Evolutionary conservation across 2,888 invertebrate species (phyloP), one percentile per base, ranked within the genome.

Genomic region (Pteria penguin): DNA sequence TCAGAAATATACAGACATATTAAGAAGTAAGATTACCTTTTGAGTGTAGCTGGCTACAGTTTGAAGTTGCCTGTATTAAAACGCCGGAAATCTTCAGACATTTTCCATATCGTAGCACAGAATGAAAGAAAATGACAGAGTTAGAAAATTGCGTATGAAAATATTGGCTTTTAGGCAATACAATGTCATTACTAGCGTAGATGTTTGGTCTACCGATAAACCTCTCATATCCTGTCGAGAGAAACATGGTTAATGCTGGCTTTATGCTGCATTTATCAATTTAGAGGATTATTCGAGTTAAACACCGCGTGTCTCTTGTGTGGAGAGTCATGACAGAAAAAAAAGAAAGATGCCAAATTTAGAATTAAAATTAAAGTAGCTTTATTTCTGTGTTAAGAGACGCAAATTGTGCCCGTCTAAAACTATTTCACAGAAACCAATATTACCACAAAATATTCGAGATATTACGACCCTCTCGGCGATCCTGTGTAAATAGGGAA

Each of bases 111-210:
- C n/a, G n/a, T n/a, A n/a, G n/a, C n/a, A n/a, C n/a, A n/a, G n/a
- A n/a, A n/a, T n/a, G n/a, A n/a, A n/a, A n/a, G n/a, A n/a, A n/a
- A n/a, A n/a, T n/a, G n/a, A n/a, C n/a, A n/a, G n/a, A n/a, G n/a
- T n/a, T 60, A 55, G 74, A 69, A 69, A 63, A 74, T 74, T 74
- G 69, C 69, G 62, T 69, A 74, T 69, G 74, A 74, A 74, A 74
- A 68, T 74, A 68, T 62, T 61, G 27, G 54, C 54, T 68, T 36
- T 60, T 5, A 57, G 72, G 55, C 60, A 67, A 65, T n/a, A 45
- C 45, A 61, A 74, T 58, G 74, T 68, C 68, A 69, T 74, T 74
- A 63, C 52, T 55, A 54, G 32, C 52, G 31, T 57, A 54, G 36
- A 61, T 68, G 62, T 74, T 45, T 69, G 27, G 57, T 27, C 66